Evolutionary conservation across 1,140 invertebrate species (phyloP), one percentile per base, ranked within the genome.

Genomic region (Drosophila leontia): DNA sequence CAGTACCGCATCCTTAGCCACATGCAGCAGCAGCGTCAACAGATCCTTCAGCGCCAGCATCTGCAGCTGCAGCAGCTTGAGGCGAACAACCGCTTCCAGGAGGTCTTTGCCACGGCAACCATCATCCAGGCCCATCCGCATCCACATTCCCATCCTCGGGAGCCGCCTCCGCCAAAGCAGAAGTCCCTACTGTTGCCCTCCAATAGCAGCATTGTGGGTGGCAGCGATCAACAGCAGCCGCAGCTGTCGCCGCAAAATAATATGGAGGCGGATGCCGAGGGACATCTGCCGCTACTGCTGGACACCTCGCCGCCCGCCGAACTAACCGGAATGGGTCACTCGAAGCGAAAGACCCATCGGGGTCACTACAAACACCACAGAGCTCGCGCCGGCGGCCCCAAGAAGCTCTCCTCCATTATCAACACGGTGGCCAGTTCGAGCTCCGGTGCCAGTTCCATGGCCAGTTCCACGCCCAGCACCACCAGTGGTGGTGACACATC

Each of bases 1-100:
- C 91, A 92, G 69, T 92, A 92, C 63, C 91, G 91, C 75, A 78
- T 91, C 68, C 82, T 91, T 2, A 92, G 74, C 53, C 91, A 91
- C 41, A 42, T 90, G 57, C 87, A 92, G 61, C 80, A 77, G 57
- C 91, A 92, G 55, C 85, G 88, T 13, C 88, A 92, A 57, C 87
- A 91, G 61, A 82, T 84, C 58, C 58, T 92, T 51, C 91, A 92
- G 62, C 88, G 91, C 39, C 91, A 92, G 58, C 91, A 92, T 23
- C 57, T 92, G 11, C 91, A 92, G 65, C 78, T 92, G 58, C 87
- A 92, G 56, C 91, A 92, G 47, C 72, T 92, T 60, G 91, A 92
- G 41, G 91, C 91, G 6, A 84, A 63, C 62, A 92, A 92, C 58
- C 90, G 90, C 26, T 92, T 92, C 67, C 91, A 92, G 78, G 91